Evolutionary conservation across 2,797 vertebrate species (phyloP).

Genomic region (Oryzias sinensis): DNA sequence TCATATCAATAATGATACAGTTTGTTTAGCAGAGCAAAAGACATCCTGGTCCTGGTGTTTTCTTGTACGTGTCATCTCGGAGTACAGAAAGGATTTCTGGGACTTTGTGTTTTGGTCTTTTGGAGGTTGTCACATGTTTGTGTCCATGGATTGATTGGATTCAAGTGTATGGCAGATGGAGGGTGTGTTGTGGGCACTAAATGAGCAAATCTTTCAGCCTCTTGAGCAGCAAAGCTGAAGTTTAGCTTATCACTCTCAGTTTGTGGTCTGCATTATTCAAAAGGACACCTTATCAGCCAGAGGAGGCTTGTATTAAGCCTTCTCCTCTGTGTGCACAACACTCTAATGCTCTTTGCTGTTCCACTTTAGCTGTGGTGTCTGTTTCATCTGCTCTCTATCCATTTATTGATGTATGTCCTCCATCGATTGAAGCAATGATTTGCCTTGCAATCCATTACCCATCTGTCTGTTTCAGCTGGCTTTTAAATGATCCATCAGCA

Average conservation of each 20-base stretch:
- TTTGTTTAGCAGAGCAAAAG: conserved; percentile 29
- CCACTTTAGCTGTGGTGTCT: conserved; percentile 65
- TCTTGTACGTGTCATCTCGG: conserved; percentile 2
- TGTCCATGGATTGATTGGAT: conserved; percentile 11
- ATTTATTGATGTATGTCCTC: conserved; percentile 77
- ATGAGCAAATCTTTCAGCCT: conserved; percentile 17
- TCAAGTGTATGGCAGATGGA: background rate
- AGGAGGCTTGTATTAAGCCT: conserved; percentile 41
- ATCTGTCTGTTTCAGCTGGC: conserved; percentile 74
- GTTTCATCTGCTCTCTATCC: conserved; percentile 74
- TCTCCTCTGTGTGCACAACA: conserved; percentile 41
- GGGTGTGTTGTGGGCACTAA: conserved; percentile 16
- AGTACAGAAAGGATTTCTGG: conserved; percentile 22
- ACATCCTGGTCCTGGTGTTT: conserved; percentile 38
- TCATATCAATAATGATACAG: conserved; percentile 22
- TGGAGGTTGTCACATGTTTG: conserved; percentile 29
- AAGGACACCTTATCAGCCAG: conserved; percentile 62
- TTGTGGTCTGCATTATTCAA: conserved; percentile 67
- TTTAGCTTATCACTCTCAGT: conserved; percentile 59
- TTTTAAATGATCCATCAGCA: conserved; percentile 78
- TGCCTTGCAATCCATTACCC: conserved; percentile 76
- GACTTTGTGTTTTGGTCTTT: conserved; percentile 41
- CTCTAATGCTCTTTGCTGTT: conserved; percentile 51
- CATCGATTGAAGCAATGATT: conserved; percentile 76
- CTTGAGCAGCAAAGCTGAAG: conserved; percentile 43